Evolutionary conservation across 2,888 invertebrate genomes (phyloP).

Genomic region (Aethes cnicana): DNA sequence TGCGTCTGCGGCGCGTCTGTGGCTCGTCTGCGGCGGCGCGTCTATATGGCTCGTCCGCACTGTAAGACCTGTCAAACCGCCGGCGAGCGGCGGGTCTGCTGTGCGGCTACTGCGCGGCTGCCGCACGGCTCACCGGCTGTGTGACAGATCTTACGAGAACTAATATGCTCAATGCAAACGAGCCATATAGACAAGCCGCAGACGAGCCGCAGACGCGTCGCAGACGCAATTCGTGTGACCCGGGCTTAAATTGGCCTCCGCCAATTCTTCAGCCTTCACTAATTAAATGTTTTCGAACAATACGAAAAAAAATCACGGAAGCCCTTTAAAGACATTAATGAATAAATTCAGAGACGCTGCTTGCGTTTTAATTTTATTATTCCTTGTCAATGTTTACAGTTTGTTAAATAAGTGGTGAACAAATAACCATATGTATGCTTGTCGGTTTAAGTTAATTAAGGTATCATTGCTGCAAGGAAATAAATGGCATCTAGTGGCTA

Average conservation of each 20-base stretch:
- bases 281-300: constrained; percentile 58
- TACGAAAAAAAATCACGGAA: constrained; percentile 5
- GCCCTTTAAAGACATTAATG: neutral
- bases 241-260: constrained; percentile 44
- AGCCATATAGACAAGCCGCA: too few relatives aligned
- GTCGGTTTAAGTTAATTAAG: constrained; percentile 41
- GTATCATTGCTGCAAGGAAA: constrained; percentile 47
- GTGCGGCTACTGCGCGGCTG: too few relatives aligned
- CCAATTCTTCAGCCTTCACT: constrained; percentile 49
- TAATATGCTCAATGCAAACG: too few relatives aligned
- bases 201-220: too few relatives aligned
- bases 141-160: too few relatives aligned
- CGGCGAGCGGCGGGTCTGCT: too few relatives aligned
- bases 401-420: constrained; percentile 34
- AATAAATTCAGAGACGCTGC: constrained; percentile 16
- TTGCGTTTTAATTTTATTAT: constrained; percentile 2
- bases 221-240: too few relatives aligned
- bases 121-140: too few relatives aligned
- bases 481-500: constrained; percentile 34
- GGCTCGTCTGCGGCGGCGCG: too few relatives aligned
- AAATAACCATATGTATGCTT: constrained; percentile 38
- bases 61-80: too few relatives aligned
- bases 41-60: too few relatives aligned
- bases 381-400: constrained; percentile 14
- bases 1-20: too few relatives aligned